Percentiles rank a stretch among this genome's conserved stretches.
Conservation (phyloP, 23 tunicate species). For the Aplidium turbinatum region DNA sequence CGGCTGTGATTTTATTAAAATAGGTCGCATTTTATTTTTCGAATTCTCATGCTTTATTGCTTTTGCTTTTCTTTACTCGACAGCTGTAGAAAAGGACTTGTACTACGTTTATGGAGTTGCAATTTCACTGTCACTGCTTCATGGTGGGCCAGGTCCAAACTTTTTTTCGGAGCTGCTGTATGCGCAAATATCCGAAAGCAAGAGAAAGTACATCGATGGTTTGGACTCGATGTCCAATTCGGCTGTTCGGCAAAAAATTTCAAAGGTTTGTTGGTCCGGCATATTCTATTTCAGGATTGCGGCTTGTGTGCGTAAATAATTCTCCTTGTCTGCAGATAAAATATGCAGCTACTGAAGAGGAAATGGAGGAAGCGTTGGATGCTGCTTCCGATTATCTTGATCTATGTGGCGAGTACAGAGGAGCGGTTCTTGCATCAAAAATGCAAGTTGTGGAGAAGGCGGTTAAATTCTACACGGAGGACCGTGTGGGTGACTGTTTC, state of each 20-base stretch:
- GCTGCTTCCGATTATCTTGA: not conserved
- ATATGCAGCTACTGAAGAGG: slow-evolving; percentile 3
- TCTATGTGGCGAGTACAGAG: not conserved
- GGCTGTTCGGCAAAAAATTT: not conserved
- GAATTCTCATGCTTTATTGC: too few relatives aligned
- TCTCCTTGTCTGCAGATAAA: not conserved
- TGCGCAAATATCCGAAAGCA: not conserved
- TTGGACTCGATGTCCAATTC: not conserved
- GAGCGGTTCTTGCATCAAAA: not conserved
- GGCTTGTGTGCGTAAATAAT: too few relatives aligned
- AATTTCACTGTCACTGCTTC: slow-evolving; percentile 2
- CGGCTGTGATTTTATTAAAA: too few relatives aligned
- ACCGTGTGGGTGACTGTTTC: slow-evolving; percentile 4
- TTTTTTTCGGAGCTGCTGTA: slow-evolving; percentile 1
- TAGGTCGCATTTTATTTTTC: too few relatives aligned
- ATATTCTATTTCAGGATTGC: not conserved
- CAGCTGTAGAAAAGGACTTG: slow-evolving; percentile 17
- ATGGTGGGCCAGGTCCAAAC: slow-evolving; percentile 23
- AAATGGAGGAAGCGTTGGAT: not conserved
- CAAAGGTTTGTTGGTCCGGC: not conserved
- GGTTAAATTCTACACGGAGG: slow-evolving; percentile 24
- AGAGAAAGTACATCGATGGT: not conserved
- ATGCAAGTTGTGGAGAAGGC: not conserved
- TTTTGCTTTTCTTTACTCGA: too few relatives aligned
- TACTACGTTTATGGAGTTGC: not conserved